Evolutionary conservation across 30 jellyfish, hydroid and myxozoan species (phyloP).

Genomic region (Aurelia coerulea): DNA sequence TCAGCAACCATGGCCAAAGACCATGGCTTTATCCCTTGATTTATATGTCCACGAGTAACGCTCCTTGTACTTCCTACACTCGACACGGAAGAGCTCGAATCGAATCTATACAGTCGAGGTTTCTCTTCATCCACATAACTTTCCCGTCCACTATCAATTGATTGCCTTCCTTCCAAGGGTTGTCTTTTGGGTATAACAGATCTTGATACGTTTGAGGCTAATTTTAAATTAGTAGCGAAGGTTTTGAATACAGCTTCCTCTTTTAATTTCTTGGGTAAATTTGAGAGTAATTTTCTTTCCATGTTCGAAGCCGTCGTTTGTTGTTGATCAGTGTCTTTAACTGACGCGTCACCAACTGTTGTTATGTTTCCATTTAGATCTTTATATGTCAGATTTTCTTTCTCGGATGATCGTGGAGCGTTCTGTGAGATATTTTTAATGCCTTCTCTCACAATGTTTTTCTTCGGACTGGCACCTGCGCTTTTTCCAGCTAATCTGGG

Average conservation of each 20-base stretch:
- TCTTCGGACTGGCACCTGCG: conserved; percentile 43
- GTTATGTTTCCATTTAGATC: neutral
- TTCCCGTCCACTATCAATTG: conserved; percentile 70
- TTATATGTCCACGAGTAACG: conserved; percentile 25
- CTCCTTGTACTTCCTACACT: conserved; percentile 67
- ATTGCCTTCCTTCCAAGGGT: conserved; percentile 51
- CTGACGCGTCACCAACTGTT: conserved; percentile 23
- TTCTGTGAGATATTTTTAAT: conserved; percentile 11
- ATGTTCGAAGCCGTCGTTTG: conserved; percentile 36
- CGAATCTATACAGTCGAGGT: conserved; percentile 53
- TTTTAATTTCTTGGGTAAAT: conserved; percentile 46
- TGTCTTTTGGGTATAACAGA: conserved; percentile 17
- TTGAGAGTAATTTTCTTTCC: conserved; percentile 56
- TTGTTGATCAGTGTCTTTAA: conserved; percentile 24
- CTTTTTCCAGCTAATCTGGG: conserved; percentile 36
- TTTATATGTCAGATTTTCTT: neutral
- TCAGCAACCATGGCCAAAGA: conserved; percentile 59
- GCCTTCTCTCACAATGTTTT: neutral
- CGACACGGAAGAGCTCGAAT: conserved; percentile 65
- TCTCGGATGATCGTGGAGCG: neutral
- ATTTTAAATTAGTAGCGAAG: conserved; percentile 44
- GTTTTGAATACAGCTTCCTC: conserved; percentile 68
- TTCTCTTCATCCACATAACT: conserved; percentile 46
- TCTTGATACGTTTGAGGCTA: conserved; percentile 45
- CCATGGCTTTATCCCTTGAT: conserved; percentile 48